Evolutionary conservation across 2,888 invertebrate species (phyloP).

Genomic region (Rotaria magnacalcarata): DNA sequence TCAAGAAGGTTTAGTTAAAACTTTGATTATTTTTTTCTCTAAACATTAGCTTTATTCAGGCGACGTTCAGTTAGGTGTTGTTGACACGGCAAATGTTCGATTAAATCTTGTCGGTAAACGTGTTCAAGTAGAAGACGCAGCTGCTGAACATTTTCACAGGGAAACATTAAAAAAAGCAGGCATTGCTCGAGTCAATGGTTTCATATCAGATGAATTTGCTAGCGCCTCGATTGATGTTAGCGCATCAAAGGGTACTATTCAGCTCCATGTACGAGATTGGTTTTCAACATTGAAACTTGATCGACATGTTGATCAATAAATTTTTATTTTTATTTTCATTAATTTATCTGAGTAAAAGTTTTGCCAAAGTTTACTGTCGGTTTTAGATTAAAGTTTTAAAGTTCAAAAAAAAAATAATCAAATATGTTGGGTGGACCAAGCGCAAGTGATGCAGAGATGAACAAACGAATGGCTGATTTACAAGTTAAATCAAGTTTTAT

Average conservation of each 20-base stretch:
- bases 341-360: too few relatives aligned
- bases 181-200: neutral
- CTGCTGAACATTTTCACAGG: neutral
- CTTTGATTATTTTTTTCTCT: neutral
- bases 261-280: neutral
- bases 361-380: too few relatives aligned
- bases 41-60: neutral
- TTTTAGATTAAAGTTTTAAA: neutral
- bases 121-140: conserved; percentile 1
- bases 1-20: neutral
- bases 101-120: neutral
- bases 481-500: conserved; percentile 29
- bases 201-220: neutral
- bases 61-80: neutral
- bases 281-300: conserved; percentile 8
- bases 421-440: neutral
- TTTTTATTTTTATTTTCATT: neutral
- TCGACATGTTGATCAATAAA: conserved; percentile 2
- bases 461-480: neutral
- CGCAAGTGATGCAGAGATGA: neutral
- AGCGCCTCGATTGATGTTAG: neutral
- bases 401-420: neutral
- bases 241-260: neutral
- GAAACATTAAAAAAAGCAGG: neutral
- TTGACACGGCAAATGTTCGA: neutral